Percentiles rank a stretch among this genome's conserved stretches.
These are phyloP conservation scores for Noctua janthina DNA, from an alignment of 2,888 invertebrate genomes.

Conservation along the genomic window DNA sequence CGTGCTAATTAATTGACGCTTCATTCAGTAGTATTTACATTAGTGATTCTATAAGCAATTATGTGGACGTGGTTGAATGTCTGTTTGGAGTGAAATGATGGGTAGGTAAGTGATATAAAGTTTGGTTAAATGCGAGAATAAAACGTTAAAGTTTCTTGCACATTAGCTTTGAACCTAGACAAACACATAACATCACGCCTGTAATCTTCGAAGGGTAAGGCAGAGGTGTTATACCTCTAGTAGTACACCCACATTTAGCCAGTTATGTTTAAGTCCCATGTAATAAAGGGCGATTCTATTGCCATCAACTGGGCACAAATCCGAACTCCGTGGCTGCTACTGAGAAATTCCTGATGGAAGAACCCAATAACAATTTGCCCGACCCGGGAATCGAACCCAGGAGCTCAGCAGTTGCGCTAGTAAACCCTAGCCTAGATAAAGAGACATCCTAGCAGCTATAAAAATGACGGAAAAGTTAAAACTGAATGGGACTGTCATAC, in stretches of 20 bases:
- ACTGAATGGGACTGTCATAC: no score
- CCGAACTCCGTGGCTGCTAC: no score
- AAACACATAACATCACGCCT: not conserved
- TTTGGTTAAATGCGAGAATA: not conserved
- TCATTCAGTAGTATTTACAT: slow-evolving; percentile 64
- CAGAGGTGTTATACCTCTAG: not conserved
- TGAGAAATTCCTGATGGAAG: no score
- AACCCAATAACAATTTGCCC: no score
- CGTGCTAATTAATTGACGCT: slow-evolving; percentile 69
- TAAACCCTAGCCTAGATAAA: no score
- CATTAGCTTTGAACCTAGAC: not conserved
- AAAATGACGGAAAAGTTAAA: no score
- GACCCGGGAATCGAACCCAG: no score
- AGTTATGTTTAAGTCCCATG: not conserved
- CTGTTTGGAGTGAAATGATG: not conserved
- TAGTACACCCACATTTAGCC: no score
- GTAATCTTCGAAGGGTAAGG: not conserved
- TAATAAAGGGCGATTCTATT: no score
- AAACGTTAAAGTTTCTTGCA: not conserved
- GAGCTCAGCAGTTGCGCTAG: no score
- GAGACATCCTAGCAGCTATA: no score
- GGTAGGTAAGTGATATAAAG: not conserved
- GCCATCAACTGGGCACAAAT: no score
- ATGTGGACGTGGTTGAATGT: slow-evolving; percentile 13
- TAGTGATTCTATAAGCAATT: slow-evolving; percentile 57